These are phyloP conservation scores for Phalanger gymnotis DNA, from an alignment of 2,797 vertebrate species.

Conservation along the genomic window DNA sequence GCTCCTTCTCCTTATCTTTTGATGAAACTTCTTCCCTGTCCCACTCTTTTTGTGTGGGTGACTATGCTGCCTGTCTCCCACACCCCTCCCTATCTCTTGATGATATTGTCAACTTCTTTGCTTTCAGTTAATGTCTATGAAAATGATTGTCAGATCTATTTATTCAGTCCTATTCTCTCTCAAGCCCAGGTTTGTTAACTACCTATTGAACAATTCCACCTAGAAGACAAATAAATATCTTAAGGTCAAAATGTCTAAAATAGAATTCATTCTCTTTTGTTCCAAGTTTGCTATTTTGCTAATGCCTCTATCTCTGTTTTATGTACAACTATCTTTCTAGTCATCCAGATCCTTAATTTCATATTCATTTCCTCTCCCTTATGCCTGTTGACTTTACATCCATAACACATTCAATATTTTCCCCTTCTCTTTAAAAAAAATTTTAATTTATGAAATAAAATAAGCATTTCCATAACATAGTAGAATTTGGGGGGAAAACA, in stretches of 20 bases:
- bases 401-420: background rate
- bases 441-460: background rate
- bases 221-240: background rate
- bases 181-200: background rate
- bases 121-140: too few species aligned
- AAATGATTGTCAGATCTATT: background rate
- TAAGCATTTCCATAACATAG: background rate
- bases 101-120: too few species aligned
- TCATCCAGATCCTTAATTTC: background rate
- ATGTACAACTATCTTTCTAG: background rate
- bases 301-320: background rate
- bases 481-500: too few species aligned
- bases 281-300: background rate
- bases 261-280: background rate
- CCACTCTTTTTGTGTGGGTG: too few species aligned
- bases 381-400: background rate
- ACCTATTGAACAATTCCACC: too few species aligned
- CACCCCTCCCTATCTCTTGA: too few species aligned
- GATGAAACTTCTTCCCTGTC: too few species aligned
- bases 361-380: background rate
- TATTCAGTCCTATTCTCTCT: background rate
- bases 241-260: background rate
- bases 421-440: background rate
- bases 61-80: too few species aligned
- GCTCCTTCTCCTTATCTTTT: too few species aligned